Evolutionary conservation across 2,113 vertebrate genomes (phyloP).

Genomic region (Entomyzon cyanotis): DNA sequence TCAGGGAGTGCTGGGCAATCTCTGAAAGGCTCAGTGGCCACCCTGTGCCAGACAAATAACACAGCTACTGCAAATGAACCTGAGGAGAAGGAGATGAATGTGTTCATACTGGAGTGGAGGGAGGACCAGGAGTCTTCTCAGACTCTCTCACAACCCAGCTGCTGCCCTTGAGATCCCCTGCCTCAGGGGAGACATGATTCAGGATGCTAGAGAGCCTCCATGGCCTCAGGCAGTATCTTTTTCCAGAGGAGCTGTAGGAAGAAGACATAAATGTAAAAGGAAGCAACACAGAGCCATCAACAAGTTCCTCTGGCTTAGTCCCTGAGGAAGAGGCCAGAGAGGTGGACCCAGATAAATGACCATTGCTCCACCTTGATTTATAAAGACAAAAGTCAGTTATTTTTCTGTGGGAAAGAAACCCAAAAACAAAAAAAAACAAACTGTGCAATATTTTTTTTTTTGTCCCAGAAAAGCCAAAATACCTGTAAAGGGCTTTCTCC

Average conservation of each 20-base stretch:
- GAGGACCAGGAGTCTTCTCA: not conserved
- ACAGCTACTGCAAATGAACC: not conserved
- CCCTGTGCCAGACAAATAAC: not conserved
- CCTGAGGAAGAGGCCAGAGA: not conserved
- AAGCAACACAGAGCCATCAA: not conserved
- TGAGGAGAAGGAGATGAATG: not conserved
- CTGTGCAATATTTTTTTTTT: not conserved
- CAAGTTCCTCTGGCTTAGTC: not conserved
- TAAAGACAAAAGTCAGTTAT: not conserved
- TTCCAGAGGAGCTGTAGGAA: not conserved
- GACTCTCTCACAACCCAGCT: not conserved
- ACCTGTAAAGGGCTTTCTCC: not conserved
- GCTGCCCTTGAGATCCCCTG: not conserved
- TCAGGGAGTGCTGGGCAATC: not conserved
- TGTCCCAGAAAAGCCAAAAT: not conserved
- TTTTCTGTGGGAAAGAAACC: not conserved
- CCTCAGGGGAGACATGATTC: not conserved
- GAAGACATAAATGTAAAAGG: not conserved
- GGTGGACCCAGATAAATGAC: not conserved
- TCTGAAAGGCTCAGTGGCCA: not conserved
- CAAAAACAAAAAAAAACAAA: not conserved
- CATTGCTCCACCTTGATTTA: not conserved
- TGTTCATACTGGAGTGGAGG: not conserved
- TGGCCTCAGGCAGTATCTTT: not conserved
- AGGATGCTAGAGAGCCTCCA: not conserved